These are phyloP conservation scores for Amphilophus citrinellus DNA, from an alignment of 2,113 vertebrate genomes.

Conservation along the genomic window DNA sequence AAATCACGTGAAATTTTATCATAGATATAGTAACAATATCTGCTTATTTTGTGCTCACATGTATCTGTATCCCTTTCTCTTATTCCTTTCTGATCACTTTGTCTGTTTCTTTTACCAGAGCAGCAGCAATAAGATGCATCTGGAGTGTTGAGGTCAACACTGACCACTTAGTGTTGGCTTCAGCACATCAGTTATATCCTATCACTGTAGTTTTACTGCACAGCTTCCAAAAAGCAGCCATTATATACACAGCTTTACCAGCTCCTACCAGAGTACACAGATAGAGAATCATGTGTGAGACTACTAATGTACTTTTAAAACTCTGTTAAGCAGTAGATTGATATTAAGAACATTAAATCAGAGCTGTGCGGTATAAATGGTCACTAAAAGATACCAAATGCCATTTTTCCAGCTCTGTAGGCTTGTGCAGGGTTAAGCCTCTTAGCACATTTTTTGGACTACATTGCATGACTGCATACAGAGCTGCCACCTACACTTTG, in stretches of 20 bases:
- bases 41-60: constrained; percentile 50
- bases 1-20: constrained; percentile 35
- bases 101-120: neutral
- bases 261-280: neutral
- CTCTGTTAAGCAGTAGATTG: neutral
- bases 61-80: neutral
- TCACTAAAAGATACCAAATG: neutral
- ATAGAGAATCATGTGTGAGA: neutral
- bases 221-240: neutral
- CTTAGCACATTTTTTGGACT: neutral
- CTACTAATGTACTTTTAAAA: neutral
- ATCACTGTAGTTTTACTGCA: neutral
- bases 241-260: neutral
- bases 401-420: neutral
- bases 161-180: neutral
- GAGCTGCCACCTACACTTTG: neutral
- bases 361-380: neutral
- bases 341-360: neutral
- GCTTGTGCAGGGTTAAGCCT: too few species aligned
- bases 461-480: neutral
- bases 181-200: neutral
- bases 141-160: neutral
- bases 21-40: constrained; percentile 45
- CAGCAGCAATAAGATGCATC: neutral
- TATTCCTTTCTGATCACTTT: neutral